Evolutionary conservation across 2,113 vertebrate genomes (phyloP), one percentile per base, ranked within the genome.

Genomic region (Cnemophilus loriae): DNA sequence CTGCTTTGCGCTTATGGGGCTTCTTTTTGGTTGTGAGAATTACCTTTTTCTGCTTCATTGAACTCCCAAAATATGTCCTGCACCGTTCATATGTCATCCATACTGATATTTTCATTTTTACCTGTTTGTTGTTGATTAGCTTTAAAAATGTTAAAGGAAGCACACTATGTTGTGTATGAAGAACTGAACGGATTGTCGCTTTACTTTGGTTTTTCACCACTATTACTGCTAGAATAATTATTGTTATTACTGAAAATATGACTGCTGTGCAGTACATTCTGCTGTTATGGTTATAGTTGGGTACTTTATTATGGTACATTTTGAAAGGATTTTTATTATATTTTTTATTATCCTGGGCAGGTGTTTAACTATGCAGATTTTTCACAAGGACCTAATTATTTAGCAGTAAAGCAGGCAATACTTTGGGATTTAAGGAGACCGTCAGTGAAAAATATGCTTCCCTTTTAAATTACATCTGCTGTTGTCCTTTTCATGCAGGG

Each of bases 401-500:
- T 70, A 35, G 30, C 55, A 80, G 33, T 88, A 52, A 93, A 86
- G 35, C 60, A 64, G 37, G 28, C 60, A 67, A 76, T 13, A 60
- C 53, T 63, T 69, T 35, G 67, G 78, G 52, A 84, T 86, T 71
- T 95, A 35, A 65, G 26, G 19, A 78, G 26, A 37, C 35, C 70
- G 37, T 74, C 35, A 35, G 44, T 79, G 69, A 90, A 89, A 92
- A 91, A 78, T 67, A 24, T 27, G 11, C 12, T 75, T 74, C 52
- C 65, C 63, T 79, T 84, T 63, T 88, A 50, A 94, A 76, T 95
- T 70, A 84, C 64, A 90, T 92, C 82, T 89, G 60, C 80, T 95
- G 37, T 52, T 91, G 50, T 94, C 69, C 68, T 97, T 97, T 68
- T 52, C 97, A 63, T 84, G 33, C 98, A 99, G 99, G 99, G 98